A percentile compares a stretch with the other conserved stretches of the same genome.
Evolutionary conservation across 1,140 invertebrate species (phyloP).

Genomic region (Holotrichia oblita): DNA sequence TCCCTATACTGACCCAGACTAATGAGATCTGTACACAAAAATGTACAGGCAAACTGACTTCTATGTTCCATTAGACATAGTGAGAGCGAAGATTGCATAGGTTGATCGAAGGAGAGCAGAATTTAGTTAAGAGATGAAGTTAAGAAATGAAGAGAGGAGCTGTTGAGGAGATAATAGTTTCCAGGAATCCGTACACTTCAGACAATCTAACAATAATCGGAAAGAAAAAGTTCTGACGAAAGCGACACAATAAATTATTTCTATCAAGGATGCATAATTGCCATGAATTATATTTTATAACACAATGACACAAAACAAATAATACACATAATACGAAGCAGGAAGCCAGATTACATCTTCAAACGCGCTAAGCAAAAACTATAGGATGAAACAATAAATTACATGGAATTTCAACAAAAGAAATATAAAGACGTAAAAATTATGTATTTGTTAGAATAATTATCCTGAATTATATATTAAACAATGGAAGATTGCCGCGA

Average conservation of each 20-base stretch:
- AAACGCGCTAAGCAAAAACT: neutral
- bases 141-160: too few species aligned
- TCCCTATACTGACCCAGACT: too few species aligned
- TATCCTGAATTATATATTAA: constrained; percentile 8
- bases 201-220: too few species aligned
- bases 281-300: neutral
- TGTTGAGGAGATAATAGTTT: too few species aligned
- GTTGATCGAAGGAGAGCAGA: too few species aligned
- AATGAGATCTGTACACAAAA: too few species aligned
- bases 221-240: too few species aligned
- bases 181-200: too few species aligned
- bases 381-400: neutral
- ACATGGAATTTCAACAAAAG: neutral
- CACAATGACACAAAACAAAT: constrained; percentile 1
- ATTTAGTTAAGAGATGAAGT: too few species aligned
- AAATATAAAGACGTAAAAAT: constrained; percentile 9
- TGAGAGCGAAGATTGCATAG: too few species aligned
- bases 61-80: too few species aligned
- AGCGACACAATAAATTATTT: neutral
- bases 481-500: neutral
- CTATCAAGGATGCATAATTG: neutral
- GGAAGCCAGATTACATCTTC: neutral
- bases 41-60: too few species aligned
- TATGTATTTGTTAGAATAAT: neutral
- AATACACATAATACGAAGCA: constrained; percentile 4